phyloP scores from a whole-genome alignment of 2,797 vertebrate species.

The Thalassophryne amazonica region DNA sequence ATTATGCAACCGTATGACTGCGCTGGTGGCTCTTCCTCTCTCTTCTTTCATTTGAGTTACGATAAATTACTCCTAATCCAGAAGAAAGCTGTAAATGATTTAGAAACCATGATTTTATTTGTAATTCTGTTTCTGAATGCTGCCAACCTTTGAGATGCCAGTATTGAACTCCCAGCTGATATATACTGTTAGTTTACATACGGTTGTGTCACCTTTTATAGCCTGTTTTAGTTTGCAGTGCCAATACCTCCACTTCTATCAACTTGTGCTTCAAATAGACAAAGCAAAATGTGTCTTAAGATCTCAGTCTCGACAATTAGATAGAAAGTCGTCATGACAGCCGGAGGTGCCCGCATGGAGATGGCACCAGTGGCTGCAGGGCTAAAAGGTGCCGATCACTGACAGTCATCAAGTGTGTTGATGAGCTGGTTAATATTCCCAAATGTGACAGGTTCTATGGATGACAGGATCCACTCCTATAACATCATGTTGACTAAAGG shows the following conservation, averaged over 20 bases:
- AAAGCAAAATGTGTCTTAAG: slow-evolving; percentile 8
- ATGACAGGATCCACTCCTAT: slow-evolving; percentile 9
- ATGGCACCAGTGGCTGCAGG: slow-evolving; percentile 23
- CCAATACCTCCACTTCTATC: slow-evolving; percentile 21
- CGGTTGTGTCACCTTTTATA: slow-evolving; percentile 30
- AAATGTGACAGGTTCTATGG: slow-evolving; percentile 16
- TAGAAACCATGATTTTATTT: slow-evolving; percentile 33
- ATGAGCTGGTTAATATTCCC: slow-evolving; percentile 61
- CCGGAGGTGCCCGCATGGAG: not conserved
- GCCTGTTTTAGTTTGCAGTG: slow-evolving; percentile 41
- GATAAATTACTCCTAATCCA: slow-evolving; percentile 40
- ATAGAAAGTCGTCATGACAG: not conserved
- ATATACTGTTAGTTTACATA: slow-evolving; percentile 48
- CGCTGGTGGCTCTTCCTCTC: slow-evolving; percentile 31
- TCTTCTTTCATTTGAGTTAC: slow-evolving; percentile 33
- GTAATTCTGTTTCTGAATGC: slow-evolving; percentile 24
- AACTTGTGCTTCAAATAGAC: slow-evolving; percentile 7
- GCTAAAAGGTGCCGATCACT: slow-evolving; percentile 43
- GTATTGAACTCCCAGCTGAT: slow-evolving; percentile 42
- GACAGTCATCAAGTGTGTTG: slow-evolving; percentile 45
- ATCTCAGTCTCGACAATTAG: slow-evolving; percentile 7
- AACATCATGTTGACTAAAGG: slow-evolving; percentile 23
- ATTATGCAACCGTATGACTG: slow-evolving; percentile 15
- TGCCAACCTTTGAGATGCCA: slow-evolving; percentile 36
- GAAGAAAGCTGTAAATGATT: slow-evolving; percentile 32